Evolutionary conservation across 2,888 invertebrate genomes (phyloP).

Genomic region (Trichacis sp.): DNA sequence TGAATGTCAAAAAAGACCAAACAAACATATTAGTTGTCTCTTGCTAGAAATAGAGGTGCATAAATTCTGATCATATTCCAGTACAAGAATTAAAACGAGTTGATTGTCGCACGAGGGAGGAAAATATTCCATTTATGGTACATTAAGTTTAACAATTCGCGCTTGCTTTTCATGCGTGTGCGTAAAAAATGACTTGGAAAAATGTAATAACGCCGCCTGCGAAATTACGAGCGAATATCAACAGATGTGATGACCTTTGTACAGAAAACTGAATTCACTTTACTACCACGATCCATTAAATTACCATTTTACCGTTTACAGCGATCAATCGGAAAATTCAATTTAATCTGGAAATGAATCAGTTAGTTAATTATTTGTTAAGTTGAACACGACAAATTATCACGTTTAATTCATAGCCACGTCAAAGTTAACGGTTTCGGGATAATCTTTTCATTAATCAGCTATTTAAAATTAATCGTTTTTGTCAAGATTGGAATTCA

Average conservation of each 20-base stretch:
- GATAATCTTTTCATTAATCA: too few relatives aligned
- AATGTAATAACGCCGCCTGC: not conserved
- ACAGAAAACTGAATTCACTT: conserved; percentile 1
- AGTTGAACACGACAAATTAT: too few relatives aligned
- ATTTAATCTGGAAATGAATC: too few relatives aligned
- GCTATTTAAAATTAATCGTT: too few relatives aligned
- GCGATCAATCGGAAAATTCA: too few relatives aligned
- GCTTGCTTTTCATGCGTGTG: not conserved
- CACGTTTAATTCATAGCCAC: too few relatives aligned
- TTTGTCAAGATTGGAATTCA: too few relatives aligned
- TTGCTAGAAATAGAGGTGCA: not conserved
- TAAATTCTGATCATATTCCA: conserved; percentile 1
- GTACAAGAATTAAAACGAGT: not conserved
- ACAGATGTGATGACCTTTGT: not conserved
- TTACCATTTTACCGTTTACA: too few relatives aligned
- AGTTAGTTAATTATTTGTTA: too few relatives aligned
- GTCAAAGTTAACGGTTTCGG: too few relatives aligned
- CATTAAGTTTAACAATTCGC: not conserved
- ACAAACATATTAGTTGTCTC: not conserved
- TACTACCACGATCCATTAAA: too few relatives aligned
- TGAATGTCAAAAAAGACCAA: not conserved
- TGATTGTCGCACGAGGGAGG: not conserved
- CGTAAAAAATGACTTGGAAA: not conserved
- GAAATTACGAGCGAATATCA: too few relatives aligned
- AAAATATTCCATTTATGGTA: conserved; percentile 1